Percentiles rank a stretch among this genome's conserved stretches.
Evolutionary conservation across 2,113 vertebrate genomes (phyloP).

Genomic region (Phylloscopus whistleri): DNA sequence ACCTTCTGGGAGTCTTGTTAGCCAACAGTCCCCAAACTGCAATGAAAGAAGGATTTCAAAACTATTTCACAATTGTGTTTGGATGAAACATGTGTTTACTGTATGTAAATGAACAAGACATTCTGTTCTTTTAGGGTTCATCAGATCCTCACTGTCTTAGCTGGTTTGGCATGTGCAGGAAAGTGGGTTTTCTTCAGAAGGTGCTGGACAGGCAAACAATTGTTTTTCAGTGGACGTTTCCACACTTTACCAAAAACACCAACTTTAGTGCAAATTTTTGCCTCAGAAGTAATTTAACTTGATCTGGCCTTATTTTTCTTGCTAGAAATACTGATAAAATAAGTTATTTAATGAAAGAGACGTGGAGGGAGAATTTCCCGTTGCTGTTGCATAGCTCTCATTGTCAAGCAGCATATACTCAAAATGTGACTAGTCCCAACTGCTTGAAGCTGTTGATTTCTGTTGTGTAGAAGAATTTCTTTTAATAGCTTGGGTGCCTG

Average conservation of each 20-base stretch:
- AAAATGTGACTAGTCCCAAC: background rate
- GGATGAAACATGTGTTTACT: slow-evolving; percentile 73
- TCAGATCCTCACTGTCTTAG: slow-evolving; percentile 15
- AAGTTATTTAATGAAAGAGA: background rate
- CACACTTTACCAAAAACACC: background rate
- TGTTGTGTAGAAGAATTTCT: background rate
- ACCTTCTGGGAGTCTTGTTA: slow-evolving; percentile 63
- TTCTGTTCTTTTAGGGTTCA: slow-evolving; percentile 68
- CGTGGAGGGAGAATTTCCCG: background rate
- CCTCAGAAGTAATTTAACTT: background rate
- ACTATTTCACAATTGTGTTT: slow-evolving; percentile 69
- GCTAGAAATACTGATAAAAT: background rate
- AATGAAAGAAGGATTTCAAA: slow-evolving; percentile 68
- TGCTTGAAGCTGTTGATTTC: background rate
- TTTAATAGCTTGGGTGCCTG: background rate
- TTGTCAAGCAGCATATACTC: background rate
- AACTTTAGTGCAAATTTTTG: background rate
- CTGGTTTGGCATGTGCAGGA: slow-evolving; percentile 15
- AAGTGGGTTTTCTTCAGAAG: slow-evolving; percentile 7
- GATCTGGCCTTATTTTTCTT: background rate
- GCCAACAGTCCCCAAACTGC: slow-evolving; percentile 56
- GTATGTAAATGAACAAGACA: slow-evolving; percentile 75
- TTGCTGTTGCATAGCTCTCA: background rate
- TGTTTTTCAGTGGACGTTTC: background rate
- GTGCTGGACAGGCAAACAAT: background rate